phyloP scores from a whole-genome alignment of 2,113 vertebrate species.

The Brachionichthys hirsutus region DNA sequence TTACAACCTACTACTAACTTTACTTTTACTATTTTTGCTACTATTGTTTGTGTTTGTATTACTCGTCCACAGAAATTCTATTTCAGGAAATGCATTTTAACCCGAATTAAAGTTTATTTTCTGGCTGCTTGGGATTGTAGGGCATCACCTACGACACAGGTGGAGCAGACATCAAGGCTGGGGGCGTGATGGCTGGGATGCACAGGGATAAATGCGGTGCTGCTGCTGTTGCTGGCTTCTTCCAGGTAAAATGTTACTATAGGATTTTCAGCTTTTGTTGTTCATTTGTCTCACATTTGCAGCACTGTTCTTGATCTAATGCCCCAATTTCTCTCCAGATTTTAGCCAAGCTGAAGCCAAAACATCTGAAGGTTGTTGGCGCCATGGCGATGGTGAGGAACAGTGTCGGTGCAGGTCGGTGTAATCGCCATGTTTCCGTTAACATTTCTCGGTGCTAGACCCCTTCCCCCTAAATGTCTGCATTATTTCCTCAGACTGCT shows the following conservation, averaged over 20 bases:
- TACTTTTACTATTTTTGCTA: no score
- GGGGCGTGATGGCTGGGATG: slow-evolving; percentile 83
- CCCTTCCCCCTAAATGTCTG: background rate
- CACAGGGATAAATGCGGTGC: slow-evolving; percentile 85
- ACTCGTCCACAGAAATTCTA: no score
- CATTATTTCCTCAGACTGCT: slow-evolving; percentile 74
- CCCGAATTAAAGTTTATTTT: no score
- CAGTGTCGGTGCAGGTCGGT: slow-evolving; percentile 82
- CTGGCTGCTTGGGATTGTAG: slow-evolving; percentile 45
- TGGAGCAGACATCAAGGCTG: slow-evolving; percentile 84
- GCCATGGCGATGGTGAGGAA: slow-evolving; percentile 84
- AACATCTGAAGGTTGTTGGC: slow-evolving; percentile 78
- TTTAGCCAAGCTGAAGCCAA: slow-evolving; percentile 76
- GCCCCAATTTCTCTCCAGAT: slow-evolving; percentile 53
- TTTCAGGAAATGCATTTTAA: no score
- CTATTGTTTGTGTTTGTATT: no score
- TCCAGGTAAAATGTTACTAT: slow-evolving; percentile 68
- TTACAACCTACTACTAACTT: no score
- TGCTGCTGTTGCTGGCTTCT: slow-evolving; percentile 82
- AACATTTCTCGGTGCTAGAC: background rate
- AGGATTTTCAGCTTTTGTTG: background rate
- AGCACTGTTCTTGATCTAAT: background rate
- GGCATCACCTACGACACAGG: slow-evolving; percentile 84
- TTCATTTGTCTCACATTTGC: background rate
- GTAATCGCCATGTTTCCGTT: background rate